Base-by-base conservation (phyloP, 2,797 vertebrate species). In the Hemitrygon akajei region DNA sequence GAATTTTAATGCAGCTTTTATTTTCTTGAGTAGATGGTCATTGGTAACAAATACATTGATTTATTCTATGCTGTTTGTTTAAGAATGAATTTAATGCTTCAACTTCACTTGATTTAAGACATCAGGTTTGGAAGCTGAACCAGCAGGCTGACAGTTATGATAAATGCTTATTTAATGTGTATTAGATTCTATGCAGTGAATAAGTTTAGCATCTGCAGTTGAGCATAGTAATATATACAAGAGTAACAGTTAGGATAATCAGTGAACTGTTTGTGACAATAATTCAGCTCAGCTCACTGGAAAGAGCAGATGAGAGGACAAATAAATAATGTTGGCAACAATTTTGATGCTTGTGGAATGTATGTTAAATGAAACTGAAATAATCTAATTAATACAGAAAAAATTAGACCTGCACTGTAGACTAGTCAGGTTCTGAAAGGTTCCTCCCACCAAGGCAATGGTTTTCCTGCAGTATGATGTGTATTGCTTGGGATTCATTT, bases 351-450 rank as follows among this genome's bases (percentile, higher is more conserved):
- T 37, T 30, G n/a, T 66, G 30, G 34, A 89, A 60, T 3, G 6
- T 37, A 37, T 89, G 63, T 37, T 34, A 69, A 89, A 69, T 89
- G 25, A 14, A 58, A 37, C 34, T 9, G 20, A 89, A 89, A 89
- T 89, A 89, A 89, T 69, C 63, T 37, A 89, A 89, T 89, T 69
- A 89, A 89, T 69, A 34, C 86, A 63, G 82, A 89, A 69, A 22
- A 34, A 18, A n/a, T 0, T 89, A 34, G n/a, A 89, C 20, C 18
- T 66, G 86, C 86, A 11, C 63, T 34, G 63, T 20, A 37, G 18
- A 11, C 84, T 14, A 22, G 16, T 34, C 60, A 66, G 16, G 2
- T 66, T 37, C 16, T 37, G 86, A 69, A 69, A 2, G 16, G 63
- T 18, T 69, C 34, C 63, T 69, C 63, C 37, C 86, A 89, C 7